Percentiles rank a stretch among this genome's conserved stretches.
These are phyloP conservation scores for Brachionus angularis DNA, from an alignment of 1,140 invertebrate genomes.

Conservation along the genomic window DNA sequence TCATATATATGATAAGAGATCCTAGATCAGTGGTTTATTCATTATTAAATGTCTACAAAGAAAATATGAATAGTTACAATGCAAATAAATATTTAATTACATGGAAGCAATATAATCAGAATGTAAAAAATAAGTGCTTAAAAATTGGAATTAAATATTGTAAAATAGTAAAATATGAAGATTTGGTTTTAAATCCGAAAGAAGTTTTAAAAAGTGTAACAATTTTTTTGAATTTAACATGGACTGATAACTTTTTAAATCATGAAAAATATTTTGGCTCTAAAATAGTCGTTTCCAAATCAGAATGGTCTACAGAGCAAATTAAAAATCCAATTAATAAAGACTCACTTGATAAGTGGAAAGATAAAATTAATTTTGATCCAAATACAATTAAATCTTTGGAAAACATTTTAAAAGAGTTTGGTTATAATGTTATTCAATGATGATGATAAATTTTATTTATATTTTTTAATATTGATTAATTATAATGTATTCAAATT, in stretches of 20 bases:
- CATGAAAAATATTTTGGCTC: background rate
- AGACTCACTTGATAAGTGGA: no score
- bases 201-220: background rate
- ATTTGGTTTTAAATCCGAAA: background rate
- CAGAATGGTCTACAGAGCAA: constrained; percentile 11
- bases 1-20: background rate
- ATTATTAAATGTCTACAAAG: background rate
- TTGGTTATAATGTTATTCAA: no score
- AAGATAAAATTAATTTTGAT: no score
- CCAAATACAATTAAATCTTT: no score
- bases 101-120: no score
- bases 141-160: background rate
- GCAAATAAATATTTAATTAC: no score
- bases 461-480: no score
- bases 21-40: background rate
- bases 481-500: no score
- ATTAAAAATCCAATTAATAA: no score
- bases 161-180: constrained; percentile 1
- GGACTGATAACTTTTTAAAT: background rate
- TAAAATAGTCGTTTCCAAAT: background rate
- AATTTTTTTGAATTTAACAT: background rate
- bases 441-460: no score
- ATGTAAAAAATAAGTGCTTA: background rate
- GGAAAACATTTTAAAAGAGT: no score
- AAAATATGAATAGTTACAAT: no score